Base-by-base conservation (phyloP, 2,113 vertebrate species). In the Dasypus novemcinctus region DNA sequence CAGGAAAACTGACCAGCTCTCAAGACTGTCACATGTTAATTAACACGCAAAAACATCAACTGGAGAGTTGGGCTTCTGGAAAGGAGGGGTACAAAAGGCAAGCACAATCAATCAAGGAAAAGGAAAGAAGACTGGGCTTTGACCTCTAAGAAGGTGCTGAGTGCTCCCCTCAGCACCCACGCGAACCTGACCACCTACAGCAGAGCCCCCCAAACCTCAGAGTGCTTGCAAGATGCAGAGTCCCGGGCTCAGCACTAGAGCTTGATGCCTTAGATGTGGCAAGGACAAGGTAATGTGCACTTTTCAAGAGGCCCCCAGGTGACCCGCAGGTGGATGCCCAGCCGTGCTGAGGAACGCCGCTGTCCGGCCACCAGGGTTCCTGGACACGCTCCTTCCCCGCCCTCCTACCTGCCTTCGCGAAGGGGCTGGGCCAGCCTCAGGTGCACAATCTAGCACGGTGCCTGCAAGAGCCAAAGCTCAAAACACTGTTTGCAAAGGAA, bases 221-320 rank as follows among this genome's bases (percentile, higher is more conserved):
- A 7, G 2, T 0, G 66, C 23, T 2, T 38, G 33, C 14, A 27
- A 81, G n/a, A 52, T 1, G 49, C 74, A n/a, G 54, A 41, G 1
- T 27, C 43, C 75, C 0, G 36, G 66, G 15, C 33, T 7, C 18
- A 75, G 4, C 1, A 4, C 11, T 43, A 14, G 20, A 23, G 27
- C 12, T 20, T 2, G 1, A 38, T 31, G 4, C 46, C 27, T 4
- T 31, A 8, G 68, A 33, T 4, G 49, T 4, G 49, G 31, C 13
- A 1, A 46, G 8, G 1, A 4, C 27, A 11, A 21, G 8, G 41
- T 0, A 1, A 13, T 9, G 21, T 0, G 25, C n/a, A 29, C 64
- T 52, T 36, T 29, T 7, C 0, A 76, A 21, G 78, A n/a, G 11
- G 59, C 57, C 17, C 64, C n/a, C 43, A 17, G 52, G 52, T 8